A percentile compares a stretch with the other conserved stretches of the same genome.
Evolutionary conservation across 2,113 vertebrate genomes (phyloP).

Genomic region (Okapia johnstoni): DNA sequence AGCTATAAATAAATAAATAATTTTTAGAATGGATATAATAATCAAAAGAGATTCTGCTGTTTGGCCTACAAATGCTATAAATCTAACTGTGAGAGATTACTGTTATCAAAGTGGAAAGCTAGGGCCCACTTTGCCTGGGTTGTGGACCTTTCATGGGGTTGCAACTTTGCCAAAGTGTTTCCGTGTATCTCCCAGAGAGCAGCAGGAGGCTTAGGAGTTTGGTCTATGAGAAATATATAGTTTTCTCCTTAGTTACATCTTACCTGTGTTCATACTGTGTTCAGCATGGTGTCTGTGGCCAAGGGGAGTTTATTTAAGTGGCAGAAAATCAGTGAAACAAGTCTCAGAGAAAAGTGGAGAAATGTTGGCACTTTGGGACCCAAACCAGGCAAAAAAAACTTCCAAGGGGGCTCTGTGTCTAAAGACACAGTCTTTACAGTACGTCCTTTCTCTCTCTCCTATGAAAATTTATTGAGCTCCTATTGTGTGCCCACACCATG

Average conservation of each 20-base stretch:
- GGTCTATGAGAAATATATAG: neutral
- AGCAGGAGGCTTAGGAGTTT: neutral
- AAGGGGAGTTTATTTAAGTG: neutral
- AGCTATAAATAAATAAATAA: neutral
- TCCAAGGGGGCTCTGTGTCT: neutral
- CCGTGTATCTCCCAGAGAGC: neutral
- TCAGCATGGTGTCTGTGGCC: neutral
- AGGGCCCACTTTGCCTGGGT: neutral
- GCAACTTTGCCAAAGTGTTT: neutral
- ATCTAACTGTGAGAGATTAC: neutral
- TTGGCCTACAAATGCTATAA: neutral
- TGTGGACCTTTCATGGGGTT: neutral
- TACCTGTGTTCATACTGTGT: neutral
- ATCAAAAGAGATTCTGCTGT: neutral
- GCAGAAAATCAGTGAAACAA: neutral
- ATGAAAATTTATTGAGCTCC: neutral
- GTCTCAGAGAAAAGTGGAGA: neutral
- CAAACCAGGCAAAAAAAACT: neutral
- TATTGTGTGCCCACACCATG: neutral
- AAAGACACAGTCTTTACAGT: neutral
- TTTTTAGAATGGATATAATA: neutral
- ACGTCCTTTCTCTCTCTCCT: neutral
- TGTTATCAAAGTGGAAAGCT: neutral
- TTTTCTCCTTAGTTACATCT: neutral
- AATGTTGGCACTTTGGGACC: neutral